Conservation (phyloP, 2,888 invertebrate genomes). For the Ophion slaviceki region DNA sequence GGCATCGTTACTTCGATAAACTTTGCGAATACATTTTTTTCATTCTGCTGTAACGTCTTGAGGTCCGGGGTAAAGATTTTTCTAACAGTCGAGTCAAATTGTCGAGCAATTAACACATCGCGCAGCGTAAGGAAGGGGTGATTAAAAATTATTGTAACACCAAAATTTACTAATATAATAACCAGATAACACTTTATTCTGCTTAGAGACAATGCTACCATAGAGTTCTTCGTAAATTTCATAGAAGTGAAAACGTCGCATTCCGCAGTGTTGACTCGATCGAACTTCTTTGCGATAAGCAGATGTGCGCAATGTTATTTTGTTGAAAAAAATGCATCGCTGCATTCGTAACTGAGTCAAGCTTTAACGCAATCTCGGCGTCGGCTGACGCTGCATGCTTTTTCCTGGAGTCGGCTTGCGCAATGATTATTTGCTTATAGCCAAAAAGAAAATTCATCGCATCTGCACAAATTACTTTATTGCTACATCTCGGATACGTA, state of each 20-base stretch:
- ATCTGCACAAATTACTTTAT: background rate
- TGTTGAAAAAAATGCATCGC: background rate
- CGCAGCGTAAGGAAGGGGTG: background rate
- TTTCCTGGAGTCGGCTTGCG: background rate
- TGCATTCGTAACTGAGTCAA: background rate
- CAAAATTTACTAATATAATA: too few relatives aligned
- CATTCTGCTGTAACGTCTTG: background rate
- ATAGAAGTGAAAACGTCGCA: background rate
- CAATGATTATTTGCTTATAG: background rate
- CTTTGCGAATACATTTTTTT: background rate
- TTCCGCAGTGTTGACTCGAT: background rate
- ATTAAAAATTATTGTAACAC: too few relatives aligned
- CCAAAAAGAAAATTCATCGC: background rate
- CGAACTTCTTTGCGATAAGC: background rate
- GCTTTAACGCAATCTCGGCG: background rate
- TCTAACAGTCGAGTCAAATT: background rate
- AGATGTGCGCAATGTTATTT: too few relatives aligned
- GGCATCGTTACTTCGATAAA: background rate
- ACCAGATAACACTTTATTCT: background rate
- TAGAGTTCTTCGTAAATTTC: background rate
- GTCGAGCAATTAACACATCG: background rate
- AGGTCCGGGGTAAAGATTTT: background rate
- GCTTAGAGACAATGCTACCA: background rate
- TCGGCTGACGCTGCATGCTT: background rate
- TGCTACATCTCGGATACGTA: background rate